Evolutionary conservation across 2,113 vertebrate species (phyloP).

Genomic region (Poecilia latipinna): DNA sequence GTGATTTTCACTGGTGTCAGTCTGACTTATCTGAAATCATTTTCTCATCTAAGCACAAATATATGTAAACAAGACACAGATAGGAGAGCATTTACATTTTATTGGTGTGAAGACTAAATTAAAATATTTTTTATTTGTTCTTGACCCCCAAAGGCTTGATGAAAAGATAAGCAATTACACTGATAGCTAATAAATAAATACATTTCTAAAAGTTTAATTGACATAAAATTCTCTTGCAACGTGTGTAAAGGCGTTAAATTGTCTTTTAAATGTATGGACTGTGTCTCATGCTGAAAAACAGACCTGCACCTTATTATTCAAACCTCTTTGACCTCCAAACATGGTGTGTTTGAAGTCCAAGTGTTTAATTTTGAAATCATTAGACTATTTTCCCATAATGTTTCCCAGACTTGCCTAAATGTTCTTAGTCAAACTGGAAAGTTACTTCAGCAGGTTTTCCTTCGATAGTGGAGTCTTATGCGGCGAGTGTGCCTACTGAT

Average conservation of each 20-base stretch:
- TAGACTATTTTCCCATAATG: background rate
- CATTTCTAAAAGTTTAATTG: background rate
- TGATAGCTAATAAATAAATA: background rate
- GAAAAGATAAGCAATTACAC: background rate
- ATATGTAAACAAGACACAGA: background rate
- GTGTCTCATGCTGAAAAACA: background rate
- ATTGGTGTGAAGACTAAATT: background rate
- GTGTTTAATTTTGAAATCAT: background rate
- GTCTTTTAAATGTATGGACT: background rate
- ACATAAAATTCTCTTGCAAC: background rate
- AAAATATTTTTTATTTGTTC: background rate
- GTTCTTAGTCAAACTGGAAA: background rate
- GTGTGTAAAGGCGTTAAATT: background rate
- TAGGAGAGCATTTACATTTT: background rate
- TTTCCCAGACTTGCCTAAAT: background rate
- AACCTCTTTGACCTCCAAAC: background rate
- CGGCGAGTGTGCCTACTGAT: background rate
- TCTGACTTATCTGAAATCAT: constrained; percentile 7
- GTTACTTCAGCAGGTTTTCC: background rate
- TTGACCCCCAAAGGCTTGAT: background rate
- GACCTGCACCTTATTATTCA: background rate
- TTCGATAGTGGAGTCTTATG: background rate
- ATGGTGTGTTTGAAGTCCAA: background rate
- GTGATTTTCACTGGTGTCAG: constrained; percentile 10
- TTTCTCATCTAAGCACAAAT: background rate